phyloP scores from a whole-genome alignment of 2,888 invertebrate species.

The Stenolophus ochropezus region DNA sequence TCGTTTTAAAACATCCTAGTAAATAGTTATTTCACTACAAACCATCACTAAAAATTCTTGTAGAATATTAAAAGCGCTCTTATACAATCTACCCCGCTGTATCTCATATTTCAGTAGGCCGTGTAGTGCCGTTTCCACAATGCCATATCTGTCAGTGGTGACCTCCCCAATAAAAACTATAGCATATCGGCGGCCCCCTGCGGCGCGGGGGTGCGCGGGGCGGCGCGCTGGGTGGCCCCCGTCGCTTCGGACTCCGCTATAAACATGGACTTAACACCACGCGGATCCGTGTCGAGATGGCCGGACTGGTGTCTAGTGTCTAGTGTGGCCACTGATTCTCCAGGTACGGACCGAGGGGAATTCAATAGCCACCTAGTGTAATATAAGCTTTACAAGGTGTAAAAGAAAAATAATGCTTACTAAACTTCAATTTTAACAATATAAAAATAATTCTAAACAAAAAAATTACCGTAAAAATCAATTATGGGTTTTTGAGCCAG shows the following conservation, averaged over 20 bases:
- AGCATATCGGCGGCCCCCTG: conserved; percentile 7
- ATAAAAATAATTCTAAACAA: too few species aligned
- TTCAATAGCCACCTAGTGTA: too few species aligned
- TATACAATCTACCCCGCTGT: not conserved
- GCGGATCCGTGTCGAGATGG: conserved; percentile 41
- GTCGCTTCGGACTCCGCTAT: conserved; percentile 44
- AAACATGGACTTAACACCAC: conserved; percentile 59
- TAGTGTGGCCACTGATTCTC: conserved; percentile 1
- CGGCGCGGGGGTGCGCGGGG: conserved; percentile 21
- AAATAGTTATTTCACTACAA: too few species aligned
- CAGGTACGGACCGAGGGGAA: not conserved
- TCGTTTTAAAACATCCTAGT: too few species aligned
- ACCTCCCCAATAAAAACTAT: conserved; percentile 47
- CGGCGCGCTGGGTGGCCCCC: conserved; percentile 34
- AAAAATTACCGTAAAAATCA: too few species aligned
- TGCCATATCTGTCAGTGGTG: conserved; percentile 15
- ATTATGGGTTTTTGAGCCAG: too few species aligned
- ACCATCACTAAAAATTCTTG: not conserved
- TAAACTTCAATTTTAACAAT: too few species aligned
- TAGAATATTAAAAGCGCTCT: not conserved
- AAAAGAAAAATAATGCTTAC: too few species aligned
- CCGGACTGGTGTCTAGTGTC: conserved; percentile 37
- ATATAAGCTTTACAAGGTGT: too few species aligned
- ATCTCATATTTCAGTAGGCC: not conserved
- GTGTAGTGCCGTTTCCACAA: not conserved